These are phyloP conservation scores for Menidia beryllina DNA, from an alignment of 2,113 vertebrate genomes.

Conservation along the genomic window DNA sequence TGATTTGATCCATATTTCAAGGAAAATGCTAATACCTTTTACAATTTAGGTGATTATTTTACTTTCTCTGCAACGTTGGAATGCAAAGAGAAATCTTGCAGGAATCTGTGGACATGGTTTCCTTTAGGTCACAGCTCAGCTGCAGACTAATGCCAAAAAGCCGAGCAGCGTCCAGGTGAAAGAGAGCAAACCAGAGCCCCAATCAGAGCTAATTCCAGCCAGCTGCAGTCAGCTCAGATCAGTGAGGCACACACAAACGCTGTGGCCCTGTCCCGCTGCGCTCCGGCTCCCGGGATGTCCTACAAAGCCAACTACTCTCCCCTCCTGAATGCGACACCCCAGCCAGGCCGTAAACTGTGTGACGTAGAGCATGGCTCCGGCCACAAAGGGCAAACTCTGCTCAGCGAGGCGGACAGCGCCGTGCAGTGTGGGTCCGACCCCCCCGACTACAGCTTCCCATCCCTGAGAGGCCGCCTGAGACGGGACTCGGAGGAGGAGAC, in stretches of 20 bases:
- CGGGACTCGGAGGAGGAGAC: not conserved
- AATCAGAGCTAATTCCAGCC: conserved; percentile 23
- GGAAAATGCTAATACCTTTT: too few relatives aligned
- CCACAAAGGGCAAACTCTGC: conserved; percentile 58
- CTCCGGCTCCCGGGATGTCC: conserved; percentile 15
- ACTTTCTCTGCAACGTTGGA: too few relatives aligned
- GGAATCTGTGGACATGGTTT: too few relatives aligned
- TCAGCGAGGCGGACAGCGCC: conserved; percentile 21
- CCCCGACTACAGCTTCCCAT: not conserved
- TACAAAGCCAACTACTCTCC: conserved; percentile 1
- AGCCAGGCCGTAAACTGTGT: conserved; percentile 55
- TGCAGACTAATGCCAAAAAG: not conserved
- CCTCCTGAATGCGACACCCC: not conserved
- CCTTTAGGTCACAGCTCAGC: not conserved
- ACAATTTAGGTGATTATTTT: too few relatives aligned
- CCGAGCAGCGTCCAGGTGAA: not conserved
- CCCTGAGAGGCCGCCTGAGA: conserved; percentile 17
- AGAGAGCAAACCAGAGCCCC: not conserved
- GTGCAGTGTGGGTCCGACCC: conserved; percentile 2
- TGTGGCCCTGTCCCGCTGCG: not conserved
- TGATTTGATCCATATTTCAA: too few relatives aligned
- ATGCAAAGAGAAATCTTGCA: too few relatives aligned
- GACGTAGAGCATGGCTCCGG: conserved; percentile 42
- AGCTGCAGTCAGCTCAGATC: conserved; percentile 28
- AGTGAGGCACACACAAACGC: not conserved